Evolutionary conservation across 2,113 vertebrate species (phyloP), one percentile per base, ranked within the genome.

Genomic region (Motacilla tschutschensis): DNA sequence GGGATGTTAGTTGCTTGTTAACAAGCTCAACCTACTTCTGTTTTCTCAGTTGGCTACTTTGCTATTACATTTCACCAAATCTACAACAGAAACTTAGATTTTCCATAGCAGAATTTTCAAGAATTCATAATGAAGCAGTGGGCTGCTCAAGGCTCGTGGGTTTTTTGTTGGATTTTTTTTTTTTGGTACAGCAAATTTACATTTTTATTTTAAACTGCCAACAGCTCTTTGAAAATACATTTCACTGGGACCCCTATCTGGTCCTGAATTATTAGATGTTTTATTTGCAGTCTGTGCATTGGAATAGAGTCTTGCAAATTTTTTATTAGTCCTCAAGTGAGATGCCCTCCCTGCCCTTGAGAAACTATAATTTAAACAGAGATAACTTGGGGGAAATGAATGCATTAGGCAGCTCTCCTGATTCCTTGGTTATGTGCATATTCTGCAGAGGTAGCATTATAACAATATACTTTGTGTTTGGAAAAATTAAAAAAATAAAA

Each of bases 211-310:
- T 81, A 71, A 81, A 67, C 24, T 79, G 51, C 24, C 43, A 69
- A 47, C 33, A 74, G 29, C 48, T 92, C 57, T 75, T 85, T 83
- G 58, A 64, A 77, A 80, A 75, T 81, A 31, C 28, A 48, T 89
- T 91, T 91, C 35, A 38, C 46, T 80, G 41, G 47, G 74, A 89
- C 17, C 46, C 20, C 47, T 82, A 63, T 57, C 41, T 77, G 65
- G 22, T 67, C 51, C 55, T 84, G 48, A 85, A 77, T 91, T 80
- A 74, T 80, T 88, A 77, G 54, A 55, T 46, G 21, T 67, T 84
- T 92, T 91, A 91, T 83, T 78, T 92, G 85, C 83, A 88, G 50
- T 63, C 79, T 88, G 78, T 79, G 62, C 44, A 41, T 19, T 51
- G 47, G 53, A 89, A 66, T 48, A 35, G 40, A 75, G 50, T 80